A percentile compares a stretch with the other conserved stretches of the same genome.
These are phyloP conservation scores for Dendrolimus punctatus DNA, from an alignment of 1,140 invertebrate species.

Conservation along the genomic window DNA sequence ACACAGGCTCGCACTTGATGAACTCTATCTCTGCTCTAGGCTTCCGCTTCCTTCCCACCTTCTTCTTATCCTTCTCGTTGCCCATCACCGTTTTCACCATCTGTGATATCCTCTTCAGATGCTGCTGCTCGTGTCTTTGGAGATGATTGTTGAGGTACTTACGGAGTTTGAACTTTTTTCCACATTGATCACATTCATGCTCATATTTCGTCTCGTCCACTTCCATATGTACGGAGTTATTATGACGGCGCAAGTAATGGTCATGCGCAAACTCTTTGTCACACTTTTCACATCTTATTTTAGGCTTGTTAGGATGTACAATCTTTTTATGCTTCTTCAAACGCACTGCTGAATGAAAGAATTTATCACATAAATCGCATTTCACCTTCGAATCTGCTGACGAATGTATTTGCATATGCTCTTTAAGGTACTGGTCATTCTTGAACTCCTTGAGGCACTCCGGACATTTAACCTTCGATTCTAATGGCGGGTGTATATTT, in stretches of 20 bases:
- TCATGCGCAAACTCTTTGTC: slow-evolving; percentile 58
- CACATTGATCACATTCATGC: slow-evolving; percentile 51
- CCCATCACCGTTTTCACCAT: slow-evolving; percentile 60
- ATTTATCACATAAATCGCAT: slow-evolving; percentile 59
- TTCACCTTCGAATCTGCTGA: slow-evolving; percentile 50
- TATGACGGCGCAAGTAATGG: slow-evolving; percentile 49
- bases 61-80: slow-evolving; percentile 20
- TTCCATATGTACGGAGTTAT: slow-evolving; percentile 56
- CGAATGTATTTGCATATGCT: slow-evolving; percentile 62
- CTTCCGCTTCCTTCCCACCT: slow-evolving; percentile 28
- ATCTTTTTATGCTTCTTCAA: slow-evolving; percentile 64
- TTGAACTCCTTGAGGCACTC: slow-evolving; percentile 62
- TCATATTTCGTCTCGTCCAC: slow-evolving; percentile 48
- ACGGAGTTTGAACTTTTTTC: slow-evolving; percentile 58
- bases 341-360: slow-evolving; percentile 53
- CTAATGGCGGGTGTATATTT: slow-evolving; percentile 60
- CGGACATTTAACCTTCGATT: slow-evolving; percentile 56
- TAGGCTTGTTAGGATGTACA: slow-evolving; percentile 55
- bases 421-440: slow-evolving; percentile 59
- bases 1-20: slow-evolving; percentile 58
- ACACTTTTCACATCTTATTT: slow-evolving; percentile 55
- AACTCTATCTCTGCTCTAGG: slow-evolving; percentile 51
- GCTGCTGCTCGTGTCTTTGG: slow-evolving; percentile 57
- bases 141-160: slow-evolving; percentile 56
- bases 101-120: slow-evolving; percentile 56